Evolutionary conservation across 2,888 invertebrate species (phyloP).

Genomic region (Platypus cylindrus): DNA sequence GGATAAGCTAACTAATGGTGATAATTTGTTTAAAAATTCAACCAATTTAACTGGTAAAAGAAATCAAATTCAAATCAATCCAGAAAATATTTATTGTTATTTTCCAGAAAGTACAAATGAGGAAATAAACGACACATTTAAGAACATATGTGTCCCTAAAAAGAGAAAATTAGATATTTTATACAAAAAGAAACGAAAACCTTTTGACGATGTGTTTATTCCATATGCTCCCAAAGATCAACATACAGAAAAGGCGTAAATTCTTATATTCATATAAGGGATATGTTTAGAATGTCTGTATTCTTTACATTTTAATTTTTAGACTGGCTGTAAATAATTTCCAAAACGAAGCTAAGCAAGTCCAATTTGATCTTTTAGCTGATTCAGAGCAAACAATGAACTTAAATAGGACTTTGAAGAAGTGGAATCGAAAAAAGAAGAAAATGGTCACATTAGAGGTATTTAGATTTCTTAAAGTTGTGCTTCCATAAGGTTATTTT

Average conservation of each 20-base stretch:
- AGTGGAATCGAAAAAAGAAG: constrained; percentile 94
- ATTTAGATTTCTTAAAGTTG: constrained; percentile 21
- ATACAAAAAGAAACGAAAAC: constrained; percentile 41
- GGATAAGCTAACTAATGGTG: constrained; percentile 27
- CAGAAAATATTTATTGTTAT: constrained; percentile 1
- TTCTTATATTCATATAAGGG: constrained; percentile 1
- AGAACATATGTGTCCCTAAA: constrained; percentile 41
- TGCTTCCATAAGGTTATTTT: constrained; percentile 1
- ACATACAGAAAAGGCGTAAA: constrained; percentile 70
- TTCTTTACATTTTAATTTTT: constrained; percentile 11
- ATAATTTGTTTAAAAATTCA: constrained; percentile 21
- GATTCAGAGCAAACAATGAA: constrained; percentile 60
- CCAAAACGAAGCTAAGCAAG: constrained; percentile 63
- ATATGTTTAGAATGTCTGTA: constrained; percentile 1
- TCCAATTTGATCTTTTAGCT: constrained; percentile 70
- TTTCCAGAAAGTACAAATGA: constrained; percentile 38
- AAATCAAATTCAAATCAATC: too few relatives aligned
- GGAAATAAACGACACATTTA: constrained; percentile 45
- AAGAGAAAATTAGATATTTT: constrained; percentile 44
- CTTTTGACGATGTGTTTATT: constrained; percentile 68
- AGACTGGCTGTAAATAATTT: constrained; percentile 70
- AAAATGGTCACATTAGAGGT: constrained; percentile 74
- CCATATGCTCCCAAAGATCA: constrained; percentile 75
- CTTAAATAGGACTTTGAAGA: constrained; percentile 48
- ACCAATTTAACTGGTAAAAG: constrained; percentile 7